phyloP scores from a whole-genome alignment of 2,113 vertebrate genomes.

The Acrocephalus arundinaceus region DNA sequence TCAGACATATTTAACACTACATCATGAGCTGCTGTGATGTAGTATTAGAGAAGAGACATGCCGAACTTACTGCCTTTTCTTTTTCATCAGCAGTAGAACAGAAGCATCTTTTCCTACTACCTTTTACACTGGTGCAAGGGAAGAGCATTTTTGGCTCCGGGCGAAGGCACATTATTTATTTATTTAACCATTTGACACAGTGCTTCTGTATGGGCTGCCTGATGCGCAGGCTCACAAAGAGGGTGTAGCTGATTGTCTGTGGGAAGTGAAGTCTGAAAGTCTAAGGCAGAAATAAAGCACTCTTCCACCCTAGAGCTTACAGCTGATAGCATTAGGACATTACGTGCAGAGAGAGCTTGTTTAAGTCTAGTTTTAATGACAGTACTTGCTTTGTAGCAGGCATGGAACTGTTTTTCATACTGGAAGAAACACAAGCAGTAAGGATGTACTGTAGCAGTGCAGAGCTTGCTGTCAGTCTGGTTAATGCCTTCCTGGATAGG shows the following conservation, averaged over 20 bases:
- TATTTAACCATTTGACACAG: not conserved
- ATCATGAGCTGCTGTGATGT: slow-evolving; percentile 16
- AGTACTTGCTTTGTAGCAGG: not conserved
- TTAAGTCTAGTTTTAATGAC: not conserved
- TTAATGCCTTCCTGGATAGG: not conserved
- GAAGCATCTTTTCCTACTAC: not conserved
- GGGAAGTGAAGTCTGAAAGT: not conserved
- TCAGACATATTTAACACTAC: slow-evolving; percentile 39
- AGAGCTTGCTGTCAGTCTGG: not conserved
- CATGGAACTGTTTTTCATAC: not conserved
- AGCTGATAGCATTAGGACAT: not conserved
- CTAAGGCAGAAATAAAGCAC: not conserved
- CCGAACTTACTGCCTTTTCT: not conserved
- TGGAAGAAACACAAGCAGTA: not conserved
- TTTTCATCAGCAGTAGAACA: not conserved
- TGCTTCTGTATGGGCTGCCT: not conserved
- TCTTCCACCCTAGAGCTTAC: not conserved
- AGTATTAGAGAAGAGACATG: slow-evolving; percentile 6
- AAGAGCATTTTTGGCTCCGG: slow-evolving; percentile 15
- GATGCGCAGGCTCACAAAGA: not conserved
- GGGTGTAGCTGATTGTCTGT: not conserved
- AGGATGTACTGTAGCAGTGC: not conserved
- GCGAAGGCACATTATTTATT: slow-evolving; percentile 6
- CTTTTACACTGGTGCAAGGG: not conserved
- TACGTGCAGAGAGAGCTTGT: not conserved